phyloP scores from a whole-genome alignment of 2,888 invertebrate genomes.

The Mythimna impura region DNA sequence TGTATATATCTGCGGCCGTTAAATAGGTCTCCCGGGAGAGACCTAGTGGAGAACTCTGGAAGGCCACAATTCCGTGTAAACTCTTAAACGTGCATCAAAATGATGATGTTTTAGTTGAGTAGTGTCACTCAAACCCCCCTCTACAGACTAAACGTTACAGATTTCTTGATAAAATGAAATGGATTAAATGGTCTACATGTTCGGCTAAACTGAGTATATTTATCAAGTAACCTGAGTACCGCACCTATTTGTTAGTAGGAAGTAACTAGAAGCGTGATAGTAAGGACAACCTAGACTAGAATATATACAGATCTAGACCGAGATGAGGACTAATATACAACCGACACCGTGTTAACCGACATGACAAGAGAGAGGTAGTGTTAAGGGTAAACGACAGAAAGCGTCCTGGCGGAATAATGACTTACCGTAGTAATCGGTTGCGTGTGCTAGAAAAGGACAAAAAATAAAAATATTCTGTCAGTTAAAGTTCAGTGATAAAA shows the following conservation, averaged over 20 bases:
- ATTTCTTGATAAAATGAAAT: slow-evolving; percentile 81
- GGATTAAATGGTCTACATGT: slow-evolving; percentile 59
- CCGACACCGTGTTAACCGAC: slow-evolving; percentile 87
- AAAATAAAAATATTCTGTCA: slow-evolving; percentile 86
- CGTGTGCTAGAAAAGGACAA: slow-evolving; percentile 94
- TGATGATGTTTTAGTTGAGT: slow-evolving; percentile 69
- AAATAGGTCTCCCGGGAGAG: slow-evolving; percentile 69
- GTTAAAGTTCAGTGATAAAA: slow-evolving; percentile 70
- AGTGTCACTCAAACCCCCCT: slow-evolving; percentile 75
- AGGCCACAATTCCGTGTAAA: slow-evolving; percentile 83
- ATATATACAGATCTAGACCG: slow-evolving; percentile 83
- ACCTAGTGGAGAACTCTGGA: slow-evolving; percentile 90
- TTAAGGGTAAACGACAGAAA: slow-evolving; percentile 78
- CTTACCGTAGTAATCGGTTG: slow-evolving; percentile 99
- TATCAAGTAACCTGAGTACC: slow-evolving; percentile 85
- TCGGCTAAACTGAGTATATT: slow-evolving; percentile 56
- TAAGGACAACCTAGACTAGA: slow-evolving; percentile 75
- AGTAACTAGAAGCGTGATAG: slow-evolving; percentile 88
- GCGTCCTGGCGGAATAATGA: slow-evolving; percentile 93
- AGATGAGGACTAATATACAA: slow-evolving; percentile 79
- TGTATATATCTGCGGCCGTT: slow-evolving; percentile 80
- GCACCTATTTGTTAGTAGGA: slow-evolving; percentile 86
- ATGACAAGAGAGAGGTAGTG: slow-evolving; percentile 74
- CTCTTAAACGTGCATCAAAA: slow-evolving; percentile 69
- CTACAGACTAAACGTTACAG: slow-evolving; percentile 73